Evolutionary conservation across 2,797 vertebrate species (phyloP), one percentile per base, ranked within the genome.

Genomic region (Sebastes flavidus): DNA sequence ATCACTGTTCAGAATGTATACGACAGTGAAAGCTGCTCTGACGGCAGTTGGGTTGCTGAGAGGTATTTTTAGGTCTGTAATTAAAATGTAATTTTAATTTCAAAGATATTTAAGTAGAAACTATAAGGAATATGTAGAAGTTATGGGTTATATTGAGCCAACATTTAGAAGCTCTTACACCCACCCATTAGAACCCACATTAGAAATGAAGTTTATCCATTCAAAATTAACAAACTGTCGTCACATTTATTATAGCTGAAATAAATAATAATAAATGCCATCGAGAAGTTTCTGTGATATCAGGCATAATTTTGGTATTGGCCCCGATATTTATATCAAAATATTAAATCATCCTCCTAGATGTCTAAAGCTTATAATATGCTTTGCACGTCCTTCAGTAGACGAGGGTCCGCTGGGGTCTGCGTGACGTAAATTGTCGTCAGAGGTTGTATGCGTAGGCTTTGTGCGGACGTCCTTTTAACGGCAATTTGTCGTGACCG

Each of bases 271-370:
- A 55, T 13, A 38, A 77, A 55, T 54, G 27, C 32, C 27, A 73
- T 11, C 25, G 1, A 32, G 1, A 71, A 6, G 38, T 30, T 14
- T 30, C 6, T 72, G 0, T 32, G 14, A 34, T 62, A 20, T 32
- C 2, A 24, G n/a, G 1, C n/a, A 12, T 27, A 4, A 16, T 30
- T 42, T 54, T 34, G 6, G 20, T 22, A 32, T 29, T 18, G 38
- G 14, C 38, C 38, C 12, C 8, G 18, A 20, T 52, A n/a, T 52
- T 52, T n/a, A 4, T 52, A n/a, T 52, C 8, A 52, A 52, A 52
- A 52, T 52, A 52, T 0, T 0, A 20, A 52, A 52, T 52, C 20
- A 0, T 52, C 49, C 49, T 52, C 8, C 20, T 52, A 10, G 0
- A 20, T 52, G 20, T 52, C 49, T 52, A 18, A 46, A 49, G 42